phyloP scores from a whole-genome alignment of 1,140 invertebrate genomes.

The Mylabris phalerata region DNA sequence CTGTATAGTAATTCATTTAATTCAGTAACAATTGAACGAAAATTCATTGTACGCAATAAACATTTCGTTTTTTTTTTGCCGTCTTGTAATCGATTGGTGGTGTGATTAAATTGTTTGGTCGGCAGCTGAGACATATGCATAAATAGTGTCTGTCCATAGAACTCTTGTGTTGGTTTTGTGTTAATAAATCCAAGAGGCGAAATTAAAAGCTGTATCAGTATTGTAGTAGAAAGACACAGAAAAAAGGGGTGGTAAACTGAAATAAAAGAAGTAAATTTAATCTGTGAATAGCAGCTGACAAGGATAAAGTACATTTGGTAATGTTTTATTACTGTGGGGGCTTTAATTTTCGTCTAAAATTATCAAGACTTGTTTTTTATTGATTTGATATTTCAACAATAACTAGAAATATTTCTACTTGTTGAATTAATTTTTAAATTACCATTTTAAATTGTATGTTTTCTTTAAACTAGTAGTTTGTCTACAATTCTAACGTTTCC shows the following conservation, averaged over 20 bases:
- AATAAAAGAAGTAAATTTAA: constrained; percentile 20
- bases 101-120: too few species aligned
- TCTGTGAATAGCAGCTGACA: constrained; percentile 10
- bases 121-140: constrained; percentile 9
- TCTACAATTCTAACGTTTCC: too few species aligned
- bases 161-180: background rate
- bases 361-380: background rate
- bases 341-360: constrained; percentile 8
- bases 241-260: constrained; percentile 18
- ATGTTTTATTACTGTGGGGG: constrained; percentile 10
- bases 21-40: too few species aligned
- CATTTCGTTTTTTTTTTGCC: too few species aligned
- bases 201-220: constrained; percentile 17
- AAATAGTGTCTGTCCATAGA: constrained; percentile 3
- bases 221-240: background rate
- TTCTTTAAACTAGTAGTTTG: too few species aligned
- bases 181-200: constrained; percentile 21
- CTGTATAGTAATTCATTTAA: too few species aligned
- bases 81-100: too few species aligned
- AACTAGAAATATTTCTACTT: too few species aligned
- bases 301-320: constrained; percentile 15
- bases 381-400: background rate
- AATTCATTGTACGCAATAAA: too few species aligned
- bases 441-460: too few species aligned
- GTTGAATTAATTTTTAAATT: too few species aligned